Evolutionary conservation across 2,888 invertebrate genomes (phyloP).

Genomic region (Microctonus brassicae): DNA sequence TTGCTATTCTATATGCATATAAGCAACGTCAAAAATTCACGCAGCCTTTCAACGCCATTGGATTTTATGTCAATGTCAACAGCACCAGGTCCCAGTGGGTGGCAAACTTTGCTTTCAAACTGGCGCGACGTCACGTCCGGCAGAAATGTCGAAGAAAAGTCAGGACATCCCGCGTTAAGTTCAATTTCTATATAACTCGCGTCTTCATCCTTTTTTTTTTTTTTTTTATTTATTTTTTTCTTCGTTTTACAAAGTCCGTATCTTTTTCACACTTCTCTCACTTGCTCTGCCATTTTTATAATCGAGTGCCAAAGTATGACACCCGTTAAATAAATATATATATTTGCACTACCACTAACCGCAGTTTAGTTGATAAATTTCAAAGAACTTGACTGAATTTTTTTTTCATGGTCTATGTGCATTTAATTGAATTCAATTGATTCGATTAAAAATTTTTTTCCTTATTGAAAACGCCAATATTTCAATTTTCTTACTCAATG

Average conservation of each 20-base stretch:
- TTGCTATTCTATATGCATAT: slow-evolving; percentile 7
- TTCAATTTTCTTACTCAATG: slow-evolving; percentile 11
- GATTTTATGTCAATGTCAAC: slow-evolving; percentile 40
- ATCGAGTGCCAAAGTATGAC: not conserved
- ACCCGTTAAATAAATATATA: not conserved
- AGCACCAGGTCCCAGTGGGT: slow-evolving; percentile 26
- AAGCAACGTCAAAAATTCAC: slow-evolving; percentile 21
- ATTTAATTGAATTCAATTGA: slow-evolving; percentile 48
- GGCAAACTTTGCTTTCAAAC: slow-evolving; percentile 43
- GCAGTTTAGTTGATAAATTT: not conserved
- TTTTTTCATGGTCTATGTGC: slow-evolving; percentile 6
- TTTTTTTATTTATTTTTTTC: not conserved
- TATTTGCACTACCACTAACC: not conserved
- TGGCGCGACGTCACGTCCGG: slow-evolving; percentile 41
- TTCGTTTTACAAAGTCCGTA: slow-evolving; percentile 10
- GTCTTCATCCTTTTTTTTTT: no score
- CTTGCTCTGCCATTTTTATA: not conserved
- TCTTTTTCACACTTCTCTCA: not conserved
- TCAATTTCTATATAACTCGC: slow-evolving; percentile 23
- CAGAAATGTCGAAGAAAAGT: slow-evolving; percentile 36
- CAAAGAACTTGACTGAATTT: not conserved
- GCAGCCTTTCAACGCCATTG: slow-evolving; percentile 37
- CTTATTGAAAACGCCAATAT: slow-evolving; percentile 38
- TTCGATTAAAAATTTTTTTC: slow-evolving; percentile 43
- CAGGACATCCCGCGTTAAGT: slow-evolving; percentile 36